Evolutionary conservation across 2,888 invertebrate species (phyloP).

Genomic region (Iphiclides podalirius): DNA sequence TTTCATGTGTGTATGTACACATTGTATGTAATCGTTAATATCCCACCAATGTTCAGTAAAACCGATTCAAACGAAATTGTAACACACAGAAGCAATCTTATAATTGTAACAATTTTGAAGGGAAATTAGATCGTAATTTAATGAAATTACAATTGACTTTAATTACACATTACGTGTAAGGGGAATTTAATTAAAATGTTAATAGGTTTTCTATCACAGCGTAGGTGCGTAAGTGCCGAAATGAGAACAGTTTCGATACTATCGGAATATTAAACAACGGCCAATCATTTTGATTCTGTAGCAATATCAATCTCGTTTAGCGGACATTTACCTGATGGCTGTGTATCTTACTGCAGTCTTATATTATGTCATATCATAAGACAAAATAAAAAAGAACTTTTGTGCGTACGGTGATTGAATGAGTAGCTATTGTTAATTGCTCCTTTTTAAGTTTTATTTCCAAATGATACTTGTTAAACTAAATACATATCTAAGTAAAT

Average conservation of each 20-base stretch:
- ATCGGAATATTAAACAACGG: slow-evolving; percentile 27
- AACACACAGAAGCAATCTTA: slow-evolving; percentile 2
- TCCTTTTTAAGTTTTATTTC: no score
- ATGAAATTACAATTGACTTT: slow-evolving; percentile 13
- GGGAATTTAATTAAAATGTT: slow-evolving; percentile 48
- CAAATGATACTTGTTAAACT: no score
- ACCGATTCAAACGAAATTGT: slow-evolving; percentile 1
- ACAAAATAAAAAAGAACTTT: no score
- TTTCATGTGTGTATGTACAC: no score
- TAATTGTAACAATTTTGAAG: slow-evolving; percentile 5
- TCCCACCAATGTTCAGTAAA: no score
- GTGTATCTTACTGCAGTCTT: no score
- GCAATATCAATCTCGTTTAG: slow-evolving; percentile 17
- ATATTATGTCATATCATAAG: no score
- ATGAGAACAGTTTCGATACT: slow-evolving; percentile 27
- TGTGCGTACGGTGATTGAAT: no score
- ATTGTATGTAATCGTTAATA: no score
- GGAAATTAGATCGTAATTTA: slow-evolving; percentile 5
- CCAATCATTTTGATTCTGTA: slow-evolving; percentile 20
- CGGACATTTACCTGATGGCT: neutral
- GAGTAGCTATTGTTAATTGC: no score
- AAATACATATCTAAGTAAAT: no score
- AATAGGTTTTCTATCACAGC: slow-evolving; percentile 41
- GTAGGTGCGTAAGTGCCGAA: slow-evolving; percentile 27
- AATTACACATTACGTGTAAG: slow-evolving; percentile 21